A percentile compares a stretch with the other conserved stretches of the same genome.
Evolutionary conservation across 2,888 invertebrate species (phyloP).

Genomic region (Tricholauxania praeusta): DNA sequence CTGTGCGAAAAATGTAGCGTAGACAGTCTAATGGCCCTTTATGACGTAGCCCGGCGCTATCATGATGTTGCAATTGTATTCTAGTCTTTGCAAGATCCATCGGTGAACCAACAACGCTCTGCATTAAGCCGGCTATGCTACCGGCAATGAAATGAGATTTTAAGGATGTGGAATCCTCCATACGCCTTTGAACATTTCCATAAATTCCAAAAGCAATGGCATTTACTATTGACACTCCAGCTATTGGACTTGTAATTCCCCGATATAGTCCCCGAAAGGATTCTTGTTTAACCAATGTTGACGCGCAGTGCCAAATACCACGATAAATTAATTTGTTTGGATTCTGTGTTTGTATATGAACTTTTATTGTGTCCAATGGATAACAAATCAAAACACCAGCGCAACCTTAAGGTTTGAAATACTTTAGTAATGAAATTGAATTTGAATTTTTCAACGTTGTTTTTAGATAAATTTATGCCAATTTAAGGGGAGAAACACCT

Average conservation of each 20-base stretch:
- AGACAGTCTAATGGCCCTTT: slow-evolving; percentile 76
- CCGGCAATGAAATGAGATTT: slow-evolving; percentile 81
- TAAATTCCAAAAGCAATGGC: slow-evolving; percentile 95
- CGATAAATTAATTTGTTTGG: slow-evolving; percentile 72
- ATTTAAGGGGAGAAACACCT: no score
- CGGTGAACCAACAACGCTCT: slow-evolving; percentile 87
- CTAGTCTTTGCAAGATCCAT: slow-evolving; percentile 93
- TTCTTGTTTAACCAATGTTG: slow-evolving; percentile 79
- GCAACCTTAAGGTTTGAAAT: slow-evolving; percentile 74
- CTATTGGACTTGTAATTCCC: slow-evolving; percentile 91
- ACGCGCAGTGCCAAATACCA: slow-evolving; percentile 81
- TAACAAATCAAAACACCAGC: slow-evolving; percentile 93
- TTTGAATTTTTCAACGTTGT: no score
- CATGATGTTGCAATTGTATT: slow-evolving; percentile 77
- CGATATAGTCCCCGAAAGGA: slow-evolving; percentile 85
- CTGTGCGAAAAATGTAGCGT: slow-evolving; percentile 71
- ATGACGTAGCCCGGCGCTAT: slow-evolving; percentile 46
- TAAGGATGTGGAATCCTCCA: slow-evolving; percentile 77
- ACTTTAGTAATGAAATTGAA: no score
- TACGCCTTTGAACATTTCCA: slow-evolving; percentile 80
- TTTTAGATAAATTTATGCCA: no score
- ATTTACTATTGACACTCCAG: slow-evolving; percentile 90
- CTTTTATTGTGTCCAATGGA: slow-evolving; percentile 93
- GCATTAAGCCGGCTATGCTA: slow-evolving; percentile 83
- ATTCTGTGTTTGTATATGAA: slow-evolving; percentile 84